Conservation (phyloP, 2,797 vertebrate species). For the Harpagifer antarcticus region DNA sequence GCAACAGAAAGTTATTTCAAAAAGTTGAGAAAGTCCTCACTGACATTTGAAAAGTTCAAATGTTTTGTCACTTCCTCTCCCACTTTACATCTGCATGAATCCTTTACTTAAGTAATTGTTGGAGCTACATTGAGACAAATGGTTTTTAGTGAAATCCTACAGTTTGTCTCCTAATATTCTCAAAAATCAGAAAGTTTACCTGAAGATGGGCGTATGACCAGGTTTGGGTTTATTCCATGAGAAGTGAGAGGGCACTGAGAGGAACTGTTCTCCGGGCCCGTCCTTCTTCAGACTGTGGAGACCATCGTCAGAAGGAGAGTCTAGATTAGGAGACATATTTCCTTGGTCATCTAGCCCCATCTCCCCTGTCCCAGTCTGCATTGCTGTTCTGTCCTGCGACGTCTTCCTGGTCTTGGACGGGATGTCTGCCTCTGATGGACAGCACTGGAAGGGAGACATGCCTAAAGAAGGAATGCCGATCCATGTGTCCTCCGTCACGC, state of each 20-base stretch:
- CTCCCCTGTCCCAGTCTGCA: slow-evolving; percentile 91
- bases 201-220: slow-evolving; percentile 97
- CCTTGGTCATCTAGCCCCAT: slow-evolving; percentile 91
- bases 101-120: not conserved
- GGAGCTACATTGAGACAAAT: not conserved
- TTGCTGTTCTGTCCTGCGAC: slow-evolving; percentile 93
- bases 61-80: slow-evolving; percentile 15
- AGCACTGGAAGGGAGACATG: slow-evolving; percentile 93
- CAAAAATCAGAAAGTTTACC: slow-evolving; percentile 83
- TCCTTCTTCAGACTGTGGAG: slow-evolving; percentile 93
- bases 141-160: not conserved
- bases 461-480: slow-evolving; percentile 87
- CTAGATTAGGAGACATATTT: slow-evolving; percentile 90
- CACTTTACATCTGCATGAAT: slow-evolving; percentile 16
- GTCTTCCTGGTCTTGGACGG: slow-evolving; percentile 98
- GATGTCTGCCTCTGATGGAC: slow-evolving; percentile 94
- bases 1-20: slow-evolving; percentile 33
- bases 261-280: slow-evolving; percentile 93
- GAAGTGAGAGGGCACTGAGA: slow-evolving; percentile 97
- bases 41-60: slow-evolving; percentile 24
- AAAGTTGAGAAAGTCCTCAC: slow-evolving; percentile 8
- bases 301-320: slow-evolving; percentile 91
- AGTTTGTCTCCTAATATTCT: not conserved
- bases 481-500: slow-evolving; percentile 98
- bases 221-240: slow-evolving; percentile 99